Evolutionary conservation across 2,888 invertebrate species (phyloP).

Genomic region (Nymphalis c-album): DNA sequence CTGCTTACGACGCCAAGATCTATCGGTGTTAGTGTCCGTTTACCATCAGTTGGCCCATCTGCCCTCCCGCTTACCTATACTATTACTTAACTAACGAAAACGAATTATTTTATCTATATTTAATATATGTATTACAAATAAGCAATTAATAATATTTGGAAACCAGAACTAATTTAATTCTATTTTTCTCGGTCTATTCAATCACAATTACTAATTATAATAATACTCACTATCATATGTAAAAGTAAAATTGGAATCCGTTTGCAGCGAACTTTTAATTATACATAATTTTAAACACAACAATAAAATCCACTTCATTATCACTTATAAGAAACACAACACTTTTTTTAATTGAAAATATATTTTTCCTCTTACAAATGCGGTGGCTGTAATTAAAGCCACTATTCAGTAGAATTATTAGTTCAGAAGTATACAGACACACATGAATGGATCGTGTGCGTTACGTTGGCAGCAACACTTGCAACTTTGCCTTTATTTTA

Average conservation of each 20-base stretch:
- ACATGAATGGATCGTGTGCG: slow-evolving; percentile 35
- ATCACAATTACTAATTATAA: not conserved
- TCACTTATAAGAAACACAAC: slow-evolving; percentile 24
- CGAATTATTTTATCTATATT: no score
- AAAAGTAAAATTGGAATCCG: slow-evolving; percentile 46
- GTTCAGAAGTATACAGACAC: slow-evolving; percentile 37
- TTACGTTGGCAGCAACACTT: slow-evolving; percentile 23
- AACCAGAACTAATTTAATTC: no score
- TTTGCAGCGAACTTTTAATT: slow-evolving; percentile 20
- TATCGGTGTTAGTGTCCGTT: no score
- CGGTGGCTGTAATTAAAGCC: slow-evolving; percentile 34
- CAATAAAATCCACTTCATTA: slow-evolving; percentile 43
- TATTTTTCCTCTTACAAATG: slow-evolving; percentile 31
- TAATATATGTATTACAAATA: no score
- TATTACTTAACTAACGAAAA: no score
- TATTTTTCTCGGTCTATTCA: no score
- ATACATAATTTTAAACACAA: slow-evolving; percentile 29
- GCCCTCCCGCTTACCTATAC: no score
- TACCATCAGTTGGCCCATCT: no score
- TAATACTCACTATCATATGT: slow-evolving; percentile 50
- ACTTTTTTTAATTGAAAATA: slow-evolving; percentile 30
- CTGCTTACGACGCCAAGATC: no score
- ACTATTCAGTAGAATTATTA: slow-evolving; percentile 37
- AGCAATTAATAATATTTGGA: no score
- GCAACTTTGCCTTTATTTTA: not conserved